Evolutionary conservation across 2,113 vertebrate genomes (phyloP).

Genomic region (Todiramphus chloris): DNA sequence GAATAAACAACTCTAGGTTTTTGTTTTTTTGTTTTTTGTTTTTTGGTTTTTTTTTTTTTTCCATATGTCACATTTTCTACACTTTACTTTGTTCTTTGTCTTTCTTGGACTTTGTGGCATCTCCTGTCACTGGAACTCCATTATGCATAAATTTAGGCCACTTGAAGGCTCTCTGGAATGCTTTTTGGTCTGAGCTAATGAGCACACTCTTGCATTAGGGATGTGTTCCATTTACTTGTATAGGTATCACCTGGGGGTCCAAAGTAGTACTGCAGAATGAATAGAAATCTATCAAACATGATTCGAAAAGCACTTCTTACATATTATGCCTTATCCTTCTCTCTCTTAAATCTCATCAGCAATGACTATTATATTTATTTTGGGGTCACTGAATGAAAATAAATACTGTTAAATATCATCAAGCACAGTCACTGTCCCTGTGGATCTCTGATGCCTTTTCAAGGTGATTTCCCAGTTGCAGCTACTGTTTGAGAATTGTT

Average conservation of each 20-base stretch:
- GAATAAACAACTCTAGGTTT: background rate
- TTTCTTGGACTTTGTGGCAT: background rate
- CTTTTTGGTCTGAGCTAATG: background rate
- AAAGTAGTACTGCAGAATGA: background rate
- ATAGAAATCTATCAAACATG: background rate
- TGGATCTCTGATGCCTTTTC: background rate
- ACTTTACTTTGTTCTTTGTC: background rate
- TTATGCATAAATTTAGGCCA: background rate
- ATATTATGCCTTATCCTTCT: background rate
- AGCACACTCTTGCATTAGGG: background rate
- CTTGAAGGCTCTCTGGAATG: background rate
- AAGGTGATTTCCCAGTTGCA: background rate
- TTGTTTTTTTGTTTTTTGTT: too few species aligned
- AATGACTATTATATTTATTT: background rate
- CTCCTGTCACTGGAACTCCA: background rate
- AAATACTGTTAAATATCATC: background rate
- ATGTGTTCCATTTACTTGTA: background rate
- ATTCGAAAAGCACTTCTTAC: background rate
- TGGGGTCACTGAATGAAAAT: background rate
- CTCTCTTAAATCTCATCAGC: background rate
- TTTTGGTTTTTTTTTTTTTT: background rate
- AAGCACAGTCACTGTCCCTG: background rate
- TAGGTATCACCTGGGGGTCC: background rate
- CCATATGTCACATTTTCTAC: background rate
- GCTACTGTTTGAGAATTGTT: background rate